phyloP scores from a whole-genome alignment of 1,140 invertebrate genomes.

The Grapholita molesta region DNA sequence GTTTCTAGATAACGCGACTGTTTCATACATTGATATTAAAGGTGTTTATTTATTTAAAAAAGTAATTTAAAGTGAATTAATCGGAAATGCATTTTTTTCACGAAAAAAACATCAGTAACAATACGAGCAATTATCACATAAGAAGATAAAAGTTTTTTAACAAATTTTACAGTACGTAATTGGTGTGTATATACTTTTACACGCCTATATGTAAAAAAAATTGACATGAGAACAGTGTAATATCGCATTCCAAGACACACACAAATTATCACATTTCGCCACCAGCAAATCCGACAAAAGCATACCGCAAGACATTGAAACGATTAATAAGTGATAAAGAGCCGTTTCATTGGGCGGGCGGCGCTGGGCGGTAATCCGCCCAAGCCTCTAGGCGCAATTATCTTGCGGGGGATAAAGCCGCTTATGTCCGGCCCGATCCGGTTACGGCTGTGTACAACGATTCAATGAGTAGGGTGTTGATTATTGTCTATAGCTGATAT shows the following conservation, averaged over 20 bases:
- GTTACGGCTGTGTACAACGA: constrained; percentile 29
- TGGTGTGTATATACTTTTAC: too few species aligned
- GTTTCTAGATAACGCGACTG: too few species aligned
- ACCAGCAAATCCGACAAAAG: not conserved
- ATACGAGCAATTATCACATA: too few species aligned
- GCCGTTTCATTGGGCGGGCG: not conserved
- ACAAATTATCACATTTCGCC: not conserved
- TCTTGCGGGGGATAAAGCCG: constrained; percentile 39
- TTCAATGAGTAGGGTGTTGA: not conserved
- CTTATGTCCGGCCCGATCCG: constrained; percentile 30
- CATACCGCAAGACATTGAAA: not conserved
- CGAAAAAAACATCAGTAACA: too few species aligned
- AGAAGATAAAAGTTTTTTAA: too few species aligned
- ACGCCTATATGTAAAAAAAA: not conserved
- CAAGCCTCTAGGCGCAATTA: constrained; percentile 47
- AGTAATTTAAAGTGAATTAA: too few species aligned
- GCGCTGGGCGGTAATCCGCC: constrained; percentile 36
- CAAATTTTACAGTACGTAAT: too few species aligned
- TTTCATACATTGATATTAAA: too few species aligned
- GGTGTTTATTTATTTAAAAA: too few species aligned
- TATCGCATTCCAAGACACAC: not conserved
- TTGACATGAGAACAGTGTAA: not conserved
- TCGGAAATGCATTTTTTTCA: too few species aligned
- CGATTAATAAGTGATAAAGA: not conserved
- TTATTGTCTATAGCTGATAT: not conserved